phyloP scores from a whole-genome alignment of 2,797 vertebrate species.

The Cossypha polioptera region DNA sequence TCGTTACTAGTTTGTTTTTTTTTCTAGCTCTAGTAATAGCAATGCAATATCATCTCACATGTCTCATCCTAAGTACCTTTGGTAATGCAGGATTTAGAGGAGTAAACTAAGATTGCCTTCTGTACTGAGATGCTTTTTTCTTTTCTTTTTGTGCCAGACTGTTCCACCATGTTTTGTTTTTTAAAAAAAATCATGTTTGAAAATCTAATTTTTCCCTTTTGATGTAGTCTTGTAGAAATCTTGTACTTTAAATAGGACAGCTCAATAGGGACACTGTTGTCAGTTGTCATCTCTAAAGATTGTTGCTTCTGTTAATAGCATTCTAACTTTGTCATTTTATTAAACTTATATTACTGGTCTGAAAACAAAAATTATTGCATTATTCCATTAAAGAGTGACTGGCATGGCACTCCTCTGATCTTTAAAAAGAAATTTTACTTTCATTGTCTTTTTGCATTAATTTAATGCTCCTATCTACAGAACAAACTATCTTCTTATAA shows the following conservation, averaged over 20 bases:
- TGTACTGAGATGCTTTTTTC: background rate
- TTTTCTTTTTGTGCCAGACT: background rate
- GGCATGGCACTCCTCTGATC: slow-evolving; percentile 15
- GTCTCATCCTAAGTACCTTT: background rate
- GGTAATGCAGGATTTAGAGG: background rate
- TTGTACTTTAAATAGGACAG: background rate
- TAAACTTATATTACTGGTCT: slow-evolving; percentile 29
- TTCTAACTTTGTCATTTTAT: slow-evolving; percentile 48
- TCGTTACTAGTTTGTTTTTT: background rate
- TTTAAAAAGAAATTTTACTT: slow-evolving; percentile 61
- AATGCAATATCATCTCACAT: background rate
- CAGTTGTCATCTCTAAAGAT: slow-evolving; percentile 10
- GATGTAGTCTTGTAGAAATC: background rate
- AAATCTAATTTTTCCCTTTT: background rate
- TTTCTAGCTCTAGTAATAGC: background rate
- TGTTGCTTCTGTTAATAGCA: slow-evolving; percentile 11
- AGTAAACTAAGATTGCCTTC: background rate
- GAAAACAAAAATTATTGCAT: slow-evolving; percentile 59
- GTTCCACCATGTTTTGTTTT: background rate
- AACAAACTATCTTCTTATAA: slow-evolving; percentile 64
- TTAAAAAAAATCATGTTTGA: background rate
- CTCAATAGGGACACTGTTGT: background rate
- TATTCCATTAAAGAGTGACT: slow-evolving; percentile 38
- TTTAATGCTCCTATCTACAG: slow-evolving; percentile 56
- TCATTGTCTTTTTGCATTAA: slow-evolving; percentile 64